A percentile compares a stretch with the other conserved stretches of the same genome.
These are phyloP conservation scores for Apamea epomidion DNA, from an alignment of 2,888 invertebrate genomes.

Conservation along the genomic window DNA sequence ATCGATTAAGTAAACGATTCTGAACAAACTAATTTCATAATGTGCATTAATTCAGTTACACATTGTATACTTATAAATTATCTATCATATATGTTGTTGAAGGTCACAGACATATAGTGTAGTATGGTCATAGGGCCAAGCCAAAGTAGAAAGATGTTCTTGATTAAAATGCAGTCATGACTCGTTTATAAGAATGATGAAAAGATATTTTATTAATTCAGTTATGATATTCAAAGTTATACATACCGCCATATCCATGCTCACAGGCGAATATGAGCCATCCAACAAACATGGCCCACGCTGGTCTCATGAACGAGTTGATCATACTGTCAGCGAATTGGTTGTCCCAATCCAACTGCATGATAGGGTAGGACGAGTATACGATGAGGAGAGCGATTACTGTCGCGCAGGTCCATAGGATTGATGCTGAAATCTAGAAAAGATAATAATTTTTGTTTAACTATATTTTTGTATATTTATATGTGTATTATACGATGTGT, in stretches of 20 bases:
- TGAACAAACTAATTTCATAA: no score
- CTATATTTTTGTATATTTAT: no score
- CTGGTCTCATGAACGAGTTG: constrained; percentile 82
- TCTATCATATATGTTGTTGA: no score
- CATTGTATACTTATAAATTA: no score
- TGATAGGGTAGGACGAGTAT: constrained; percentile 71
- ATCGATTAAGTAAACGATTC: no score
- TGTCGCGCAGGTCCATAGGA: constrained; percentile 68
- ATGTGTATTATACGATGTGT: no score
- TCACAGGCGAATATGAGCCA: constrained; percentile 87
- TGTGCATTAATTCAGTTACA: no score
- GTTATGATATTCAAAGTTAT: background rate
- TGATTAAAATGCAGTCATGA: background rate
- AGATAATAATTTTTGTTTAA: no score
- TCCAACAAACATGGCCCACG: constrained; percentile 84
- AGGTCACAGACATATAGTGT: no score
- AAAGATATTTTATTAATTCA: background rate
- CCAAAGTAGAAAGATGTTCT: background rate
- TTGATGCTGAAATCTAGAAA: constrained; percentile 65
- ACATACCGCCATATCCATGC: constrained; percentile 80
- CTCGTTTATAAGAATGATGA: background rate
- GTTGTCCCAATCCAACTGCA: constrained; percentile 77
- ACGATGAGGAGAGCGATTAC: constrained; percentile 60
- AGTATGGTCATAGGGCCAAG: no score
- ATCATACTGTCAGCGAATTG: constrained; percentile 76